phyloP scores from a whole-genome alignment of 2,797 vertebrate species.

The Gymnocypris eckloni region DNA sequence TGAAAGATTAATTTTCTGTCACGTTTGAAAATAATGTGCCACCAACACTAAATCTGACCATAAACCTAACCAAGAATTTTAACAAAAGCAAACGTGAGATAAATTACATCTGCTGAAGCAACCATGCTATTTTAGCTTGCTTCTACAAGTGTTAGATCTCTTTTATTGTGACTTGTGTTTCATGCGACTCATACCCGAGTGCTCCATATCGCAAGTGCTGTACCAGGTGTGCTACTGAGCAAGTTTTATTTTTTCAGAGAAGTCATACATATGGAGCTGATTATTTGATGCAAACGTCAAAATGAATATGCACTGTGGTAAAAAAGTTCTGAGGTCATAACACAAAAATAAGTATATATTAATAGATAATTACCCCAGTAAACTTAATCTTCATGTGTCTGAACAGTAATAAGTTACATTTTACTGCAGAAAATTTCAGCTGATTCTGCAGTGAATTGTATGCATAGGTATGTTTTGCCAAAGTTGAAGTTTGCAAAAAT shows the following conservation, averaged over 20 bases:
- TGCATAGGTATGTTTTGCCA: not conserved
- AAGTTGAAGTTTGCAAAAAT: not conserved
- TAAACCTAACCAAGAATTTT: too few species aligned
- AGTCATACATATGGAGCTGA: not conserved
- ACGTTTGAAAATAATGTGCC: not conserved
- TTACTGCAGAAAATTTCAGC: not conserved
- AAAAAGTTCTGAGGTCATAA: not conserved
- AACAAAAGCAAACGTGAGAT: too few species aligned
- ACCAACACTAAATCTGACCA: not conserved
- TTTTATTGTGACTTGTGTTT: not conserved
- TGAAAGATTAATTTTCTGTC: not conserved
- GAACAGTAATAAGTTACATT: not conserved
- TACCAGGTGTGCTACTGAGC: not conserved
- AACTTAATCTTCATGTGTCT: not conserved
- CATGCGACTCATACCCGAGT: not conserved
- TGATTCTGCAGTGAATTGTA: not conserved
- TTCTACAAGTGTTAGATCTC: not conserved
- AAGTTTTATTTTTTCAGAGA: not conserved
- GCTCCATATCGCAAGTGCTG: not conserved
- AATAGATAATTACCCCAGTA: not conserved
- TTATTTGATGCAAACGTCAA: not conserved
- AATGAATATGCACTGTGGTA: not conserved
- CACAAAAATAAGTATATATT: not conserved
- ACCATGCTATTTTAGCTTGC: not conserved
- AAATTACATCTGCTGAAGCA: not conserved